Evolutionary conservation across 1,140 invertebrate genomes (phyloP).

Genomic region (Pinna nobilis): DNA sequence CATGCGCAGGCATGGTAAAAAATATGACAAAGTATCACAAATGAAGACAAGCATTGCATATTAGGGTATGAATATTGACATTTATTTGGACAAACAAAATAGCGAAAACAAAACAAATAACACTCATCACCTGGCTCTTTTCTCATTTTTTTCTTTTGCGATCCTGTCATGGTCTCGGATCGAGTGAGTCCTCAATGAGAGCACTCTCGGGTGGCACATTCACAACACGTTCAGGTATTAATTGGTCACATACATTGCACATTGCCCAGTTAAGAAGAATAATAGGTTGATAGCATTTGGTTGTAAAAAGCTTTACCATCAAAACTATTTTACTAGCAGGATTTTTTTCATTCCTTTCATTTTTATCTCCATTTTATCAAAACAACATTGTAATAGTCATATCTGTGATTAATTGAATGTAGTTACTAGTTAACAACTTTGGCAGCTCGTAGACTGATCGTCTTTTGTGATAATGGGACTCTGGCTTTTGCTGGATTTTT

Average conservation of each 20-base stretch:
- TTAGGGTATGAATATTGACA: conserved; percentile 19
- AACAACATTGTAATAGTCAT: too few species aligned
- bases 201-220: conserved; percentile 23
- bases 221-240: conserved; percentile 25
- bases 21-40: background rate
- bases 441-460: background rate
- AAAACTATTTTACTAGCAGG: too few species aligned
- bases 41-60: background rate
- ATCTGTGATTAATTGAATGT: too few species aligned
- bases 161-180: conserved; percentile 1
- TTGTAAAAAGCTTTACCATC: too few species aligned
- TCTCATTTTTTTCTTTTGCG: too few species aligned
- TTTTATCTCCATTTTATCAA: too few species aligned
- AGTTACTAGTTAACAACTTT: too few species aligned
- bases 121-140: conserved; percentile 11
- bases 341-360: too few species aligned
- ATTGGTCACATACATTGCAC: conserved; percentile 33
- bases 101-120: conserved; percentile 35
- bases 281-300: too few species aligned
- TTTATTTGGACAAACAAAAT: conserved; percentile 44
- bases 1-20: too few species aligned
- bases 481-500: background rate
- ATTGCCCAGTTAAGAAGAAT: conserved; percentile 25
- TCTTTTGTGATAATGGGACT: background rate
- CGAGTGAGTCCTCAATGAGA: conserved; percentile 2